These are phyloP conservation scores for Timema cristinae DNA, from an alignment of 2,888 invertebrate genomes.

Conservation along the genomic window DNA sequence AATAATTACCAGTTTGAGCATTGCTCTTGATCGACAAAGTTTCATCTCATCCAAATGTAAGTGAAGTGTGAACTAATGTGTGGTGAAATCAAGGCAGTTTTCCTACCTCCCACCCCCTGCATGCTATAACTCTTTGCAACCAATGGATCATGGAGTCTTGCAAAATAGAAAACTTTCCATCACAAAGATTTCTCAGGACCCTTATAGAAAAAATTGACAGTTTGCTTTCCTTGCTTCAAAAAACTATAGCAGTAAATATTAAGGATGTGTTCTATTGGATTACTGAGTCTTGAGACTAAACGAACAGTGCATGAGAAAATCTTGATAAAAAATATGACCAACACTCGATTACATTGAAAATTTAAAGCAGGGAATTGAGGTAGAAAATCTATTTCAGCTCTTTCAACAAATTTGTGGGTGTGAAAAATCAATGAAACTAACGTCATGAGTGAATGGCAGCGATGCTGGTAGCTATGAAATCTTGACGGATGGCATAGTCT, in stretches of 20 bases:
- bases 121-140: not conserved
- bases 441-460: slow-evolving; percentile 10
- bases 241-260: not conserved
- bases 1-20: not conserved
- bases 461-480: not conserved
- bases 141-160: slow-evolving; percentile 6
- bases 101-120: not conserved
- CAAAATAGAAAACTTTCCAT: slow-evolving; percentile 9
- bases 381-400: not conserved
- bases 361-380: not conserved
- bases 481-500: not conserved
- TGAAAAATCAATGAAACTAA: not conserved
- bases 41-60: not conserved
- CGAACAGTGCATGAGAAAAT: not conserved
- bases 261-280: slow-evolving; percentile 1
- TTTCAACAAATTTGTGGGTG: slow-evolving; percentile 11
- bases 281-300: not conserved
- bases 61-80: not conserved
- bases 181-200: not conserved
- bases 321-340: not conserved
- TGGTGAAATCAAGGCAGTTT: slow-evolving; percentile 2
- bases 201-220: not conserved
- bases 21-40: not conserved
- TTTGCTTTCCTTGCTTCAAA: not conserved
- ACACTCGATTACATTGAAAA: not conserved